Evolutionary conservation across 2,113 vertebrate genomes (phyloP).

Genomic region (Labrus mixtus): DNA sequence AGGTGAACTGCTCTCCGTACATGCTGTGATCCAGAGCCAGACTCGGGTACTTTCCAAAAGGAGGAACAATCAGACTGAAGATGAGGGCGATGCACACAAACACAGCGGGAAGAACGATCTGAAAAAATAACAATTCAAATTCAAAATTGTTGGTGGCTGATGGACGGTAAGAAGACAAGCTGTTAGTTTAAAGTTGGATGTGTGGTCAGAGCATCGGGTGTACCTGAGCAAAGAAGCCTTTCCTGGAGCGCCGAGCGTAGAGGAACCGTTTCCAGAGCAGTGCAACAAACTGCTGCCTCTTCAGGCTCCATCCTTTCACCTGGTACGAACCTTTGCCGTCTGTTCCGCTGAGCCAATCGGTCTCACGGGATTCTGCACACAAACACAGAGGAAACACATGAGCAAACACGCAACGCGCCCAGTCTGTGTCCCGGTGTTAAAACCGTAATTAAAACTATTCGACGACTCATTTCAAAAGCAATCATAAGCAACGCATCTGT

Average conservation of each 20-base stretch:
- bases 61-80: constrained; percentile 97
- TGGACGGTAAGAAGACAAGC: too few species aligned
- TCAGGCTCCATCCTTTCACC: constrained; percentile 96
- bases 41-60: constrained; percentile 96
- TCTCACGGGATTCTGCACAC: constrained; percentile 93
- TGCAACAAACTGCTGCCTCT: constrained; percentile 95
- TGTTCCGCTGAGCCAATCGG: constrained; percentile 93
- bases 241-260: constrained; percentile 93
- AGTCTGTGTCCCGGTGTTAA: too few species aligned
- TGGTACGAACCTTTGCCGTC: constrained; percentile 97
- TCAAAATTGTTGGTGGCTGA: background rate
- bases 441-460: background rate
- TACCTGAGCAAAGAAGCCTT: constrained; percentile 98
- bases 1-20: constrained; percentile 95
- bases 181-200: too few species aligned
- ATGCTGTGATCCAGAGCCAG: constrained; percentile 94
- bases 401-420: constrained; percentile 13
- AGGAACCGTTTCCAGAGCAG: constrained; percentile 96
- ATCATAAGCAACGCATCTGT: constrained; percentile 12
- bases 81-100: constrained; percentile 97
- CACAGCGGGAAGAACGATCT: constrained; percentile 97
- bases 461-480: background rate
- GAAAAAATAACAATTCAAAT: constrained; percentile 53
- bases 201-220: background rate
- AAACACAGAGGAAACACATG: background rate